Conservation (phyloP, 2,797 vertebrate species). For the Cirrhinus mrigala region DNA sequence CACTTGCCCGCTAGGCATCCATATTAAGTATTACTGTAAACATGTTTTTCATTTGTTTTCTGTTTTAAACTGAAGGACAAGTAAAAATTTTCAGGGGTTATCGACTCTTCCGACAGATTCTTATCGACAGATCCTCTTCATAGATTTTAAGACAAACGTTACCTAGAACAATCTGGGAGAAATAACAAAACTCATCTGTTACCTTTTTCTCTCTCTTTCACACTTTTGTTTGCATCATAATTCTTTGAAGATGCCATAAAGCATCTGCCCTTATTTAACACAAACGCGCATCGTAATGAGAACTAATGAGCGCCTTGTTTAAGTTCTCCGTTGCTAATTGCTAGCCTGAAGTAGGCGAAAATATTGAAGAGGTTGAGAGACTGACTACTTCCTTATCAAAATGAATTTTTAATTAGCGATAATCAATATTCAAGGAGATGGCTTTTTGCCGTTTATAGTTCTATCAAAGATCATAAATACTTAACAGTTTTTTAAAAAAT, state of each 20-base stretch:
- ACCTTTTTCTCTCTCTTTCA: conserved; percentile 40
- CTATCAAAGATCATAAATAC: conserved; percentile 93
- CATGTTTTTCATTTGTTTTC: conserved; percentile 28
- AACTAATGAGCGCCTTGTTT: conserved; percentile 89
- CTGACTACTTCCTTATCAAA: conserved; percentile 76
- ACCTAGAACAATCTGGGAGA: conserved; percentile 35
- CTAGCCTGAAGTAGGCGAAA: conserved; percentile 64
- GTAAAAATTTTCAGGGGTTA: conserved; percentile 29
- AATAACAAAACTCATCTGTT: conserved; percentile 46
- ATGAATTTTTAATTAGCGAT: conserved; percentile 93
- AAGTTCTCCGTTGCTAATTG: conserved; percentile 86
- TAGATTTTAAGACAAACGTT: background rate
- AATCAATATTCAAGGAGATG: conserved; percentile 93
- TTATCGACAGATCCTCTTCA: background rate
- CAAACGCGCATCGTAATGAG: conserved; percentile 89
- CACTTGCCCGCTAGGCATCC: conserved; percentile 18
- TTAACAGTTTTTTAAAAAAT: conserved; percentile 80
- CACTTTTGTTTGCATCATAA: conserved; percentile 71
- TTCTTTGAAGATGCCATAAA: conserved; percentile 70
- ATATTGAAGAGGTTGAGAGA: conserved; percentile 64
- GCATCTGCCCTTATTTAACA: conserved; percentile 77
- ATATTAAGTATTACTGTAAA: conserved; percentile 32
- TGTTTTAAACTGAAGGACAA: background rate
- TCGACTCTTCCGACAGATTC: too few species aligned
- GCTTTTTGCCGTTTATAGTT: conserved; percentile 87